Conservation (phyloP, 2,888 invertebrate genomes). For the Invenusta paracnida region DNA sequence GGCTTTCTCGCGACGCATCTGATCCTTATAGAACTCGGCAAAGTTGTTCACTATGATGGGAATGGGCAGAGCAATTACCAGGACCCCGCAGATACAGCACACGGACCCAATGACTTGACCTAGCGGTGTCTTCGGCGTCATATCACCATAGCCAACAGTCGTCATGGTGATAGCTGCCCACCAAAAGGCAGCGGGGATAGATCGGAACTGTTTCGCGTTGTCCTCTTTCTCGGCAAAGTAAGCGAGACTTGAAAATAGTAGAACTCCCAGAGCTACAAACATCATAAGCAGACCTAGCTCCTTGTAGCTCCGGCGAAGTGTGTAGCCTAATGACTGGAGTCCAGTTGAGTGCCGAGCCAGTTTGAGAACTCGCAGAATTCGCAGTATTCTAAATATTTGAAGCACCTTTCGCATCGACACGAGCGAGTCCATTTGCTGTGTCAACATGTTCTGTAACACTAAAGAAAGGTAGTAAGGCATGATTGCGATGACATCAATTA, state of each 20-base stretch:
- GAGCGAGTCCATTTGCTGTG: slow-evolving; percentile 35
- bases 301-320: slow-evolving; percentile 94
- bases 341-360: slow-evolving; percentile 91
- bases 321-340: slow-evolving; percentile 93
- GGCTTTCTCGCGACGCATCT: slow-evolving; percentile 97
- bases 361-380: slow-evolving; percentile 61
- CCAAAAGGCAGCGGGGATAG: slow-evolving; percentile 99
- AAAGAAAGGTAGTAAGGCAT: slow-evolving; percentile 96
- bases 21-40: slow-evolving; percentile 99
- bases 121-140: slow-evolving; percentile 89
- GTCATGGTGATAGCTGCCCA: slow-evolving; percentile 91
- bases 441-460: slow-evolving; percentile 73
- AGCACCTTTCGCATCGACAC: slow-evolving; percentile 66
- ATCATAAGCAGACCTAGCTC: slow-evolving; percentile 92
- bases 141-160: slow-evolving; percentile 85
- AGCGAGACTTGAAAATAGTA: slow-evolving; percentile 94
- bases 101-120: slow-evolving; percentile 99
- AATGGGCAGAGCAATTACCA: slow-evolving; percentile 99
- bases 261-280: slow-evolving; percentile 96
- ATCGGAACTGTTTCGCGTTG: slow-evolving; percentile 72
- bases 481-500: slow-evolving; percentile 99
- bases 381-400: slow-evolving; percentile 86
- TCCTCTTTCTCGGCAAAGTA: slow-evolving; percentile 96
- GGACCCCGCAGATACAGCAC: slow-evolving; percentile 99
- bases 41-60: slow-evolving; percentile 99